Evolutionary conservation across 2,797 vertebrate genomes (phyloP).

Genomic region (Myotis vivesi): DNA sequence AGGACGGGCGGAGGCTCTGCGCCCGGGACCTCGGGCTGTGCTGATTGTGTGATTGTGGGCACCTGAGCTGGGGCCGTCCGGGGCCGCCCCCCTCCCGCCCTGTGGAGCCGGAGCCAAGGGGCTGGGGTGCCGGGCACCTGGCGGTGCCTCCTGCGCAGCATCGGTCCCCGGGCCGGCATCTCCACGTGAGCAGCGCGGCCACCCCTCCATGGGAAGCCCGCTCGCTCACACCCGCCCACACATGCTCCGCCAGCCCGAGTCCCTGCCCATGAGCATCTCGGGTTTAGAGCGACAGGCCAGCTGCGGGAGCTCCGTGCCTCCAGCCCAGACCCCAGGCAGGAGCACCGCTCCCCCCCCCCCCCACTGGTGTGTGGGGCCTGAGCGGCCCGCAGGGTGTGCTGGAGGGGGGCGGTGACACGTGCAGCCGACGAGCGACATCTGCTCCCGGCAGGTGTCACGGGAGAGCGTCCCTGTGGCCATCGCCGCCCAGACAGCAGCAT

Average conservation of each 20-base stretch:
- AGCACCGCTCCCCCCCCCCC: no score
- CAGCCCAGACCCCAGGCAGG: background rate
- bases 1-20: no score
- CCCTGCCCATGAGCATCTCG: slow-evolving; percentile 78
- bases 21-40: no score
- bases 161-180: background rate
- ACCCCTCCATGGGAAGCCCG: slow-evolving; percentile 60
- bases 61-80: background rate
- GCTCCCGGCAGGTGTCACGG: background rate
- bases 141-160: slow-evolving; percentile 41
- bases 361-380: no score
- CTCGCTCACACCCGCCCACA: slow-evolving; percentile 78
- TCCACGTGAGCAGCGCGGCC: slow-evolving; percentile 54
- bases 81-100: background rate
- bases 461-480: slow-evolving; percentile 28
- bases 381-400: no score
- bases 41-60: background rate
- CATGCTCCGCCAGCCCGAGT: slow-evolving; percentile 84
- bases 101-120: background rate
- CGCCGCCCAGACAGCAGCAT: slow-evolving; percentile 68
- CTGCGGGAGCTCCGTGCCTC: slow-evolving; percentile 66
- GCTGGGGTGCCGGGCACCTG: background rate
- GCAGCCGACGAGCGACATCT: background rate
- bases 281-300: slow-evolving; percentile 66
- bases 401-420: no score